phyloP scores from a whole-genome alignment of 2,797 vertebrate genomes.

The Peromyscus aztecus region DNA sequence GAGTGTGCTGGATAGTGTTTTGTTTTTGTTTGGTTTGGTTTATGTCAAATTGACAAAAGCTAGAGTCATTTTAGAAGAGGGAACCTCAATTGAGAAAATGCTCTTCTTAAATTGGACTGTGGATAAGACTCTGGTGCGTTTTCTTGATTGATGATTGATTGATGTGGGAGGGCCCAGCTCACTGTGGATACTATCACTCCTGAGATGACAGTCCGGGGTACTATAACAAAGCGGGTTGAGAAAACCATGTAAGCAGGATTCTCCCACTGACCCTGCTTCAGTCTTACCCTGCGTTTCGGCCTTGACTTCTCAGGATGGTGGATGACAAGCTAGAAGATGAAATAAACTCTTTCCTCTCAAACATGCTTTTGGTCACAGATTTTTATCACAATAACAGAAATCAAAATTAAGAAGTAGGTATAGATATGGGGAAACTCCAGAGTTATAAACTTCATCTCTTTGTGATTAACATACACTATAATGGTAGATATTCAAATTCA shows the following conservation, averaged over 20 bases:
- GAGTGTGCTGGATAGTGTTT: background rate
- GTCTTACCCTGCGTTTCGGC: no score
- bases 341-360: background rate
- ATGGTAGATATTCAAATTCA: background rate
- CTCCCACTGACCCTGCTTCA: background rate
- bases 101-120: background rate
- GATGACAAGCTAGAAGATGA: background rate
- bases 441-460: background rate
- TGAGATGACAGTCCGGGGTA: background rate
- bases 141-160: background rate
- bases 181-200: background rate
- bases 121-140: background rate
- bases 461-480: background rate
- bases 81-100: background rate
- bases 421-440: background rate
- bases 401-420: background rate
- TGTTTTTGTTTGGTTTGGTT: background rate
- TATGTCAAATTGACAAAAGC: background rate
- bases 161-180: background rate
- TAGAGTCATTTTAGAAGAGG: background rate
- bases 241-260: background rate
- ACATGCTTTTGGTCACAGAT: background rate
- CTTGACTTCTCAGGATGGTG: no score
- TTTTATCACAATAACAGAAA: background rate
- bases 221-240: background rate